These are phyloP conservation scores for Drosophila pandora DNA, from an alignment of 1,140 invertebrate genomes.

Conservation along the genomic window DNA sequence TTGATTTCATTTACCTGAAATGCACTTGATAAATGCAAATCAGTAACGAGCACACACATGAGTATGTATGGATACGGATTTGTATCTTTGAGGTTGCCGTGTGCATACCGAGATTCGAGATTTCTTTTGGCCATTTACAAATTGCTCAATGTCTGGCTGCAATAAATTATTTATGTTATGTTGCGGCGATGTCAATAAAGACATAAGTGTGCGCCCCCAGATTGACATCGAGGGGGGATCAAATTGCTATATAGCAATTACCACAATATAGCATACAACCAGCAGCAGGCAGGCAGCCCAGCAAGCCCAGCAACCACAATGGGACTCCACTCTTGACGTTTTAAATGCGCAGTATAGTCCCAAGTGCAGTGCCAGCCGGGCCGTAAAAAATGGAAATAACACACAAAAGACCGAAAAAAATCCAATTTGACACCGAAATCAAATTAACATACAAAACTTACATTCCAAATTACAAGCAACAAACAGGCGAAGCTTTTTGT, in stretches of 20 bases:
- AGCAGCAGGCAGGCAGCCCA: conserved; percentile 7
- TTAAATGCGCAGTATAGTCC: too few species aligned
- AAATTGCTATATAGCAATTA: conserved; percentile 43
- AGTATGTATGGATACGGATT: conserved; percentile 1
- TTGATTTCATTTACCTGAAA: conserved; percentile 50
- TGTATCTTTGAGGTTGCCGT: conserved; percentile 22
- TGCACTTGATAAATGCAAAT: conserved; percentile 65
- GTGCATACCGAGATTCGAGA: conserved; percentile 11
- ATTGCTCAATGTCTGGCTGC: conserved; percentile 62
- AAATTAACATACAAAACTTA: conserved; percentile 78
- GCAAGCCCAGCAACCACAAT: conserved; percentile 22
- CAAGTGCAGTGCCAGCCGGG: too few species aligned
- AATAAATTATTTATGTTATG: conserved; percentile 75
- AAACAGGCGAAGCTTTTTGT: conserved; percentile 14
- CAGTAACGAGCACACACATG: conserved; percentile 14
- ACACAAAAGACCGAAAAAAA: conserved; percentile 31
- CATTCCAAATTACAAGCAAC: conserved; percentile 51
- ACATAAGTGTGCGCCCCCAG: conserved; percentile 71
- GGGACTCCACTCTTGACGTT: conserved; percentile 8
- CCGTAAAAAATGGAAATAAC: conserved; percentile 57
- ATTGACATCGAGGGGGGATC: conserved; percentile 45
- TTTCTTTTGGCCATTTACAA: conserved; percentile 66
- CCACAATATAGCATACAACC: neutral
- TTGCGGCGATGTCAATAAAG: conserved; percentile 73
- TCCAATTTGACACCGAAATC: conserved; percentile 76